Evolutionary conservation across 2,888 invertebrate species (phyloP), one percentile per base, ranked within the genome.

Genomic region (Mesorhabditis belari): DNA sequence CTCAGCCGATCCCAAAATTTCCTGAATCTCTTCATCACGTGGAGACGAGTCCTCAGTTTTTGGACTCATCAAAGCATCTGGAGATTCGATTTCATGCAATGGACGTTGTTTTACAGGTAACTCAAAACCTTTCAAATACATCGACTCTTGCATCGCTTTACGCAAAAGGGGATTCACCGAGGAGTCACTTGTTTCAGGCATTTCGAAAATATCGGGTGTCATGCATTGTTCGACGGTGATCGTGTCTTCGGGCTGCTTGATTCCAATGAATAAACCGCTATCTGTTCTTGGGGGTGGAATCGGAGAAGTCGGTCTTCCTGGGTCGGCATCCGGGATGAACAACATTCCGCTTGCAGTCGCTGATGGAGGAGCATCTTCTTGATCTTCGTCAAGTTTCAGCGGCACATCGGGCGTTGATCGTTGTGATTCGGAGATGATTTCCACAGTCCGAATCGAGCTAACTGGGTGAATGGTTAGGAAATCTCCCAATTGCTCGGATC

Each of bases 251-350:
- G 25, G 17, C 29, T 55, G 27, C 6, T 55, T 26, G 55, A 29
- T 9, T 1, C 44, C 44, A 35, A 35, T 35, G 44, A 35, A n/a
- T 17, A 35, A n/a, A 9, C 44, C 29, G 25, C 44, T 50, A 12
- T 49, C 59, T 23, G 56, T 55, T 50, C 59, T 52, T 50, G 70
- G 60, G 24, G 74, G 74, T 52, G 75, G 75, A 5, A 74, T 65
- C 9, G 75, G 75, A 23, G 72, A 71, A 17, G 70, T 53, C 27
- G 75, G 74, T 49, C 75, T 58, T 44, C 67, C 72, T n/a, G 70
- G 66, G 57, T 76, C 74, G n/a, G 49, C 25, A 6, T 49, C 19
- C 9, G 75, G 73, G 4, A 64, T 62, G 6, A 71, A 61, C 6
- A 75, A 63, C 21, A 70, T 63, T 44, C 67, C 73, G 49, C 66